These are phyloP conservation scores for Brachyptera risi DNA, from an alignment of 2,888 invertebrate genomes.

Conservation along the genomic window DNA sequence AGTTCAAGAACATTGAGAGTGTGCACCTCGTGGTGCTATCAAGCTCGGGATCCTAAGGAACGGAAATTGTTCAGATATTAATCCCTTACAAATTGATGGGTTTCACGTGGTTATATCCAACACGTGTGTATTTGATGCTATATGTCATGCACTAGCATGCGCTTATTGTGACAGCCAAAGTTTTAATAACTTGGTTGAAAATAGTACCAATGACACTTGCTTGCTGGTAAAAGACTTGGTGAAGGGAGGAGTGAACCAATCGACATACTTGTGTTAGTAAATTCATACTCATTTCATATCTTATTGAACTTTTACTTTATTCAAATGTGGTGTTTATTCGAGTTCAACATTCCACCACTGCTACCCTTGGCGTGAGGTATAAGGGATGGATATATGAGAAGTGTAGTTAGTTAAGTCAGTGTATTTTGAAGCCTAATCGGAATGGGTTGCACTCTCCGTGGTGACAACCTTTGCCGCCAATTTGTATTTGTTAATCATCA, in stretches of 20 bases:
- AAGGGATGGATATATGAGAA: too few species aligned
- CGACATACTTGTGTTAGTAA: not conserved
- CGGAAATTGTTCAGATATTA: not conserved
- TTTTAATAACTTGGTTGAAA: not conserved
- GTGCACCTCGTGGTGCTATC: not conserved
- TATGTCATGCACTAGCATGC: not conserved
- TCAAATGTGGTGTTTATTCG: too few species aligned
- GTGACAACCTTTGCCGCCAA: too few species aligned
- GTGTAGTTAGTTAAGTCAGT: too few species aligned
- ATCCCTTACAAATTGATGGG: not conserved
- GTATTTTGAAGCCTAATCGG: too few species aligned
- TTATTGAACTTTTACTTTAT: too few species aligned
- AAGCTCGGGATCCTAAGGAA: not conserved
- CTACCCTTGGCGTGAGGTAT: too few species aligned
- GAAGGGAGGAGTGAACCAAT: not conserved
- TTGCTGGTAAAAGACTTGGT: not conserved
- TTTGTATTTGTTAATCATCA: too few species aligned
- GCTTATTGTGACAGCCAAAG: not conserved
- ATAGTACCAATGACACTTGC: not conserved
- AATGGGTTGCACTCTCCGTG: too few species aligned
- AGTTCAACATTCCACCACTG: too few species aligned
- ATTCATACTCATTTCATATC: too few species aligned
- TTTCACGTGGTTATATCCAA: not conserved
- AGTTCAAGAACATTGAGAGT: too few species aligned
- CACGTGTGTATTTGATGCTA: not conserved